These are phyloP conservation scores for Gymnopithys bicolor DNA, from an alignment of 2,797 vertebrate genomes.

Conservation along the genomic window DNA sequence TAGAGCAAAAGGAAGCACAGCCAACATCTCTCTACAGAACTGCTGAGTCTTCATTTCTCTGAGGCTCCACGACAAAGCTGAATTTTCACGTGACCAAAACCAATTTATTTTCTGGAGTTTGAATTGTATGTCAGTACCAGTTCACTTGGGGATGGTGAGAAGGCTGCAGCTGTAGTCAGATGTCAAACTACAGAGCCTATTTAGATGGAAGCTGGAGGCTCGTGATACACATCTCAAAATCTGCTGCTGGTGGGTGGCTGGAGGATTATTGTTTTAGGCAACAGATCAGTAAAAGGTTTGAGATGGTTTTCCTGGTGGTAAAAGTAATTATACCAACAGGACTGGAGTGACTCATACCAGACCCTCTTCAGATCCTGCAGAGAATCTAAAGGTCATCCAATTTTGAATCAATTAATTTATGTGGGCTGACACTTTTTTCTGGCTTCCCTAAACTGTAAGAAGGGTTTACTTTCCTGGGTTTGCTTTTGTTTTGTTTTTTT, in stretches of 20 bases:
- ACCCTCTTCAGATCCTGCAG: not conserved
- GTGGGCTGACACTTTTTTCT: not conserved
- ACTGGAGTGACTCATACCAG: not conserved
- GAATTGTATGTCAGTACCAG: not conserved
- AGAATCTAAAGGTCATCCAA: not conserved
- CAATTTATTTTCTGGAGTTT: not conserved
- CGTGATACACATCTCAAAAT: not conserved
- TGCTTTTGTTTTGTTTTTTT: not conserved
- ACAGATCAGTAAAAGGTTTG: not conserved
- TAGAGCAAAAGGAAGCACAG: not conserved
- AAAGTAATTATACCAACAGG: not conserved
- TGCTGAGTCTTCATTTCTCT: not conserved
- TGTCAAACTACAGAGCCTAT: not conserved
- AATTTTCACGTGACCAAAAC: not conserved
- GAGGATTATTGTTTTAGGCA: not conserved
- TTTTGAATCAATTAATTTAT: slow-evolving; percentile 9
- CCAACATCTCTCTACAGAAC: not conserved
- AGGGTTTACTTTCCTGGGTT: not conserved
- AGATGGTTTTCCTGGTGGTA: not conserved
- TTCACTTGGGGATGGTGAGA: not conserved
- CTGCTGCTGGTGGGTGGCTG: not conserved
- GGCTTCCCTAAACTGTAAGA: not conserved
- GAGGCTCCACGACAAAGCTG: not conserved
- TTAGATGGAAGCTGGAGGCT: not conserved
- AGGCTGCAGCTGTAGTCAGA: not conserved